These are phyloP conservation scores for Cactoblastis cactorum DNA, from an alignment of 2,888 invertebrate genomes.

Conservation along the genomic window DNA sequence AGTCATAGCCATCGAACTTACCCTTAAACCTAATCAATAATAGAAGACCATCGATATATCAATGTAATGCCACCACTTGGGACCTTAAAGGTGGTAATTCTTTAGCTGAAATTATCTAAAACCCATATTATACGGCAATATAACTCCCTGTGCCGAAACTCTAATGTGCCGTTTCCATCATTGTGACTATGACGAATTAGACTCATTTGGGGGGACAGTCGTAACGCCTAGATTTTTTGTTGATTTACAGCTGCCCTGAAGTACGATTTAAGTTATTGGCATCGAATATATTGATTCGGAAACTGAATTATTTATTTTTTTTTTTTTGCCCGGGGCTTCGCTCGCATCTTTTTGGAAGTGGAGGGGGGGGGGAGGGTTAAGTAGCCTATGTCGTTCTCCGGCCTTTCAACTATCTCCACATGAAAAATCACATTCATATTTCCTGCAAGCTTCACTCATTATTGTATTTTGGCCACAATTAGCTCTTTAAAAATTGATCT, in stretches of 20 bases:
- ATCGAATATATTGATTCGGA: background rate
- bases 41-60: no score
- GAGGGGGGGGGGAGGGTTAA: no score
- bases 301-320: background rate
- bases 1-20: no score
- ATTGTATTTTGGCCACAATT: no score
- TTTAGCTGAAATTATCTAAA: background rate
- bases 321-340: background rate
- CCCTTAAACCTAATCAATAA: no score
- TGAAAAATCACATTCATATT: no score
- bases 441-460: no score
- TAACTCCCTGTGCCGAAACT: constrained; percentile 18
- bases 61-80: no score
- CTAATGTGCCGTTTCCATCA: constrained; percentile 44
- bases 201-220: constrained; percentile 36
- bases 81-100: background rate
- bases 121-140: background rate
- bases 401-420: no score
- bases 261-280: background rate
- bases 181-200: constrained; percentile 59
- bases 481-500: no score
- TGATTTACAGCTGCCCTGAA: constrained; percentile 18
- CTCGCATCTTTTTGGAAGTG: no score
- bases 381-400: no score
- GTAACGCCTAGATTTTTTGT: constrained; percentile 34